Base-by-base conservation (phyloP, 2,797 vertebrate species). In the Urosaurus nigricauda region DNA sequence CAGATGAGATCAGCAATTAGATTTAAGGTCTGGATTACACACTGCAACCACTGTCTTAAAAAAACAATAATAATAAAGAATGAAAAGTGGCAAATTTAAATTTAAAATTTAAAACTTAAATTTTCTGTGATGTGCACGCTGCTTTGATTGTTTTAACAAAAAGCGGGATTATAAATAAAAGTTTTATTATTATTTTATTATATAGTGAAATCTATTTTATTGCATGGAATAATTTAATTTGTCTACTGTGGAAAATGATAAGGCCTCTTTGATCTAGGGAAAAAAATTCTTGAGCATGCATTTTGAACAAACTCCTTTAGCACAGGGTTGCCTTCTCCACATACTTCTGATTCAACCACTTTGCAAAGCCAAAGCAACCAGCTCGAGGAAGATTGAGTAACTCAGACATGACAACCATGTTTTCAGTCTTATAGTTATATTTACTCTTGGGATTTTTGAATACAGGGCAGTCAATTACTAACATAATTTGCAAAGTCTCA, bases 281-380 rank as follows among this genome's bases (percentile, higher is more conserved):
- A 79, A 71, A 43, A 35, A 35, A 35, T 19, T 37, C n/a, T 11
- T 65, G 47, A 43, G 71, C 74, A 79, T 88, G 81, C 87, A 53
- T 83, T 75, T 81, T 75, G 56, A 47, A 79, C 24, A n/a, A 40
- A 58, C 51, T 81, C 32, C 40, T 65, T 89, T 53, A 21, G 51
- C 16, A 40, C 78, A 85, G 78, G 12, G 7, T 84, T 84, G 81
- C 51, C 74, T 83, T 88, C 47, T 79, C 35, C 4, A 35, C 32
- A 43, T 7, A 16, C 40, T 83, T 65, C 70, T 37, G 26, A 16
- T 13, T 32, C 60, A 82, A 60, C n/a, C 17, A 14, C 58, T 24
- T 16, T 43, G 5, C 26, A 24, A 68, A 88, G 43, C 24, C 12
- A 29, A 26, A 29, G 51, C 78, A 68, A 43, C 16, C 58, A 78